Percentiles rank a stretch among this genome's conserved stretches.
phyloP scores from a whole-genome alignment of 2,888 invertebrate species.

The Leptinotarsa haldemani region DNA sequence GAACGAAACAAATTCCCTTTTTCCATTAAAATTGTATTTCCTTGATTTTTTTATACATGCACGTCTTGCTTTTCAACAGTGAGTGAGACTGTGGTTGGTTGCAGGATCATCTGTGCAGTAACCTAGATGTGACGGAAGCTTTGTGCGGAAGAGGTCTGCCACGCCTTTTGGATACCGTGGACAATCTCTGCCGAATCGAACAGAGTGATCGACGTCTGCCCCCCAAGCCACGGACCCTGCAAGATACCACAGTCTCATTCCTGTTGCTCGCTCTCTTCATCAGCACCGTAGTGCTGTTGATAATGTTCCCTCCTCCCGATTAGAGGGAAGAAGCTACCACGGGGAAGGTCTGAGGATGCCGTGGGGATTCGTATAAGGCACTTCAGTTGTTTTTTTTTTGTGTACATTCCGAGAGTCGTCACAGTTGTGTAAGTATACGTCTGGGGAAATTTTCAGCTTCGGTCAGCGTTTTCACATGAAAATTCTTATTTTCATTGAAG shows the following conservation, averaged over 20 bases:
- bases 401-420: conserved; percentile 13
- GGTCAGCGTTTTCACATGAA: no score
- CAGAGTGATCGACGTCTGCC: conserved; percentile 44
- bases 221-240: conserved; percentile 55
- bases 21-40: background rate
- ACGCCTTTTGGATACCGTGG: conserved; percentile 62
- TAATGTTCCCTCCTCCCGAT: conserved; percentile 67
- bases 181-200: conserved; percentile 59
- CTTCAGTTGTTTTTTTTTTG: conserved; percentile 8
- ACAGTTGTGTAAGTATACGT: conserved; percentile 4
- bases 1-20: no score
- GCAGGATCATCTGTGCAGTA: conserved; percentile 71
- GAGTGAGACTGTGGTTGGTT: conserved; percentile 69
- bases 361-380: background rate
- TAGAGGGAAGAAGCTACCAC: conserved; percentile 50
- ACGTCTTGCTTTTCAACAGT: conserved; percentile 46
- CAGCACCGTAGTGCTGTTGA: conserved; percentile 65
- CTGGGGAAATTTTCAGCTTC: background rate
- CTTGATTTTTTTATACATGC: conserved; percentile 12
- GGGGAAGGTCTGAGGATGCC: background rate
- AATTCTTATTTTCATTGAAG: no score
- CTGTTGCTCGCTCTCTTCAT: conserved; percentile 65
- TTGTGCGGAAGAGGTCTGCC: conserved; percentile 63
- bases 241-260: conserved; percentile 69
- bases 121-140: conserved; percentile 69